Evolutionary conservation across 2,113 vertebrate species (phyloP), one percentile per base, ranked within the genome.

Genomic region (Tyto alba): DNA sequence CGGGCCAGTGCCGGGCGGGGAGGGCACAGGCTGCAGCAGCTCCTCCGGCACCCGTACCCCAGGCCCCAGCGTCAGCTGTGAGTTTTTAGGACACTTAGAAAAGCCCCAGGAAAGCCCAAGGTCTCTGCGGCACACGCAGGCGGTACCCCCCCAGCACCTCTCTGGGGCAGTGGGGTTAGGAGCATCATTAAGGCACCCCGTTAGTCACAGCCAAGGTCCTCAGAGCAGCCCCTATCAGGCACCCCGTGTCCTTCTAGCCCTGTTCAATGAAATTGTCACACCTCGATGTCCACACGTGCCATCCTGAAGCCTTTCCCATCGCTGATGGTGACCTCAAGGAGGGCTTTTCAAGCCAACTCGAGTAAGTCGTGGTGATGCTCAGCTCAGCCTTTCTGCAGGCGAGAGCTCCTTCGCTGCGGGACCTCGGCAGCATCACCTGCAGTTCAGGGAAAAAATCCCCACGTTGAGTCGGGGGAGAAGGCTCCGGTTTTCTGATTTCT

Each of bases 301-400:
- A 41, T 10, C 47, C 64, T 3, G 20, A 56, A 36, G 26, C 36
- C 38, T 25, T 25, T 52, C 48, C 69, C 27, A 7, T 13, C 0
- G 0, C 52, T 20, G 55, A 1, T 1, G 89, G 25, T 41, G 9
- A 10, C 68, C 34, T 23, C 80, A 23, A 30, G 32, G 48, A 85
- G 17, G 48, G 38, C 1, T 5, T 85, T 68, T 64, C 15, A 2
- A 13, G 22, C 29, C 56, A 43, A 0, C 10, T 41, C 0, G 3
- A 34, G 29, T 25, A 3, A 63, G 19, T 4, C 59, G 11, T 0
- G 56, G 34, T 38, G 77, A 72, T 6, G 18, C 19, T 53, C 48
- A 52, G 3, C 67, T 43, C 59, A 11, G 5, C 5, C 18, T 30
- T 81, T 47, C n/a, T 22, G 55, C 3, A 47, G 59, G 32, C 72